phyloP scores from a whole-genome alignment of 2,888 invertebrate genomes.

The Platypus cylindrus region DNA sequence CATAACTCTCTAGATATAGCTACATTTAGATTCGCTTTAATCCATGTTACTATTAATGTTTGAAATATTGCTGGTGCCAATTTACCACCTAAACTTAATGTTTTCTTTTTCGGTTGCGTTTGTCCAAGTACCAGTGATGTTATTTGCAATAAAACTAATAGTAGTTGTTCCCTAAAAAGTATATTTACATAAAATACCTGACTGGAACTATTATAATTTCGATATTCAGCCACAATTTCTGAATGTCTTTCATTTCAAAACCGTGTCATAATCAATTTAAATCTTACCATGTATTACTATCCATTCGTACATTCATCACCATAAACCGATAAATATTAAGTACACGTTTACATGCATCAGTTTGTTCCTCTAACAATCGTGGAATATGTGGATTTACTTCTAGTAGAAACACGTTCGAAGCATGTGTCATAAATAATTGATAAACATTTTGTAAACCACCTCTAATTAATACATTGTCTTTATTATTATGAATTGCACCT shows the following conservation, averaged over 20 bases:
- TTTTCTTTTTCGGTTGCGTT: conserved; percentile 62
- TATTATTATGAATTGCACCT: conserved; percentile 67
- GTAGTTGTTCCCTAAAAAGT: conserved; percentile 62
- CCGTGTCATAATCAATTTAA: background rate
- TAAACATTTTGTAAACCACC: conserved; percentile 68
- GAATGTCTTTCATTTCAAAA: background rate
- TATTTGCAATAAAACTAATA: conserved; percentile 78
- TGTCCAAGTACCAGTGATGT: conserved; percentile 80
- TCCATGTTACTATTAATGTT: conserved; percentile 96
- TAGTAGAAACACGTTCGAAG: conserved; percentile 85
- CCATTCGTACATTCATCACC: conserved; percentile 94
- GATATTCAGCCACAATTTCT: no score
- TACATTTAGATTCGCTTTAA: conserved; percentile 91
- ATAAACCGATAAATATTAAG: conserved; percentile 92
- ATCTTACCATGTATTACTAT: conserved; percentile 75
- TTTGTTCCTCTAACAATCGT: conserved; percentile 79
- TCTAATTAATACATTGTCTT: conserved; percentile 66
- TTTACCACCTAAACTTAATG: conserved; percentile 63
- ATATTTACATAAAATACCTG: background rate
- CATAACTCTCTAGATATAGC: conserved; percentile 78
- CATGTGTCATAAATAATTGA: conserved; percentile 87
- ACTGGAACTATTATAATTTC: background rate
- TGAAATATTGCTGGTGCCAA: conserved; percentile 79
- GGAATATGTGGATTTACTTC: conserved; percentile 48
- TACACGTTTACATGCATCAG: conserved; percentile 91